Base-by-base conservation (phyloP, 2,888 invertebrate species). In the Oligia strigilis region DNA sequence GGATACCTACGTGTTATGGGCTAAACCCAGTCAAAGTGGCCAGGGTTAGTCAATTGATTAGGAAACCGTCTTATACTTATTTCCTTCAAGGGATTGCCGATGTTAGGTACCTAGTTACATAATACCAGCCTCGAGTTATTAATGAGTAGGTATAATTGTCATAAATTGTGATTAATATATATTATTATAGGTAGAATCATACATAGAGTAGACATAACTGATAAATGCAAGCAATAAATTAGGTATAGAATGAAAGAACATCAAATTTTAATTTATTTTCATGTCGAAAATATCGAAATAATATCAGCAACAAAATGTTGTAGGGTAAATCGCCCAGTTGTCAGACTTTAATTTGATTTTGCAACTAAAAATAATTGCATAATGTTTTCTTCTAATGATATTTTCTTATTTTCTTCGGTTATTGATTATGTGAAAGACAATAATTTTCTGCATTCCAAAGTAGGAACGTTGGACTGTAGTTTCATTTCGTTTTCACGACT, bases 311-410 rank as follows among this genome's bases (percentile, higher is more conserved):
- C 9, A 9, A 19, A 58, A n/a, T 19, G 17, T 62, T 64, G 2
- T 66, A 74, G 65, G 67, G 74, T 74, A 46, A 72, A 67, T 23
- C 46, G 11, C 3, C 55, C 67, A 65, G 17, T 74, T 69, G 23
- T 66, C 19, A 43, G 40, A 19, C 1, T 19, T n/a, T n/a, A 29
- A 66, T 40, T 49, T 58, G 4, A 23, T 17, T 40, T 46, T 36
- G 0, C 11, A 46, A 17, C 5, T 6, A n/a, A 43, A 60, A 40
- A 49, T 6, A 43, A 46, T 43, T 58, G n/a, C 11, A 49, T 52
- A 43, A 49, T 52, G 29, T 52, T 73, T 73, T 46, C 14, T 17
- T 43, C 17, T 17, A 11, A 36, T 36, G 36, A 36, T 36, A 36
- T 36, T 36, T 36, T 36, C 36, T 36, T 36, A 36, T 2, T 36